Base-by-base conservation (phyloP, 2,113 vertebrate species). In the Sceloporus undulatus region DNA sequence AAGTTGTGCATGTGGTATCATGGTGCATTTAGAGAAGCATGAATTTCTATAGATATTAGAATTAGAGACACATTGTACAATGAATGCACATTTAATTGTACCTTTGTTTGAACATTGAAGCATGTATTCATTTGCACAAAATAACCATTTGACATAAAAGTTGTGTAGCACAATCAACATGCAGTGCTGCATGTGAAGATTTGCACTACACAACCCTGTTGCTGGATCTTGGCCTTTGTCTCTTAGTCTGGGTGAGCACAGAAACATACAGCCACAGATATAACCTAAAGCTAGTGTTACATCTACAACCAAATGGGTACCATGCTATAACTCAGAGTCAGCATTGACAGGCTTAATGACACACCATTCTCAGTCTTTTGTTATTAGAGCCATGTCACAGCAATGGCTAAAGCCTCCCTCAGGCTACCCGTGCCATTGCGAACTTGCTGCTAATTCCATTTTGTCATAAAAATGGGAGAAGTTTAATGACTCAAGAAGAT, bases 401-500 rank as follows among this genome's bases (percentile, higher is more conserved):
- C 79, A 87, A 85, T 78, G 0, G 0, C 70, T 77, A 23, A 95
- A 96, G 91, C 91, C 78, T 90, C 89, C 93, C 85, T 68, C 65
- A 78, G 91, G 93, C 94, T 91, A 88, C 42, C 40, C 62, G 16
- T 88, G 75, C 75, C 73, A 92, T 87, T 82, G 82, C 71, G 84
- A 91, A 90, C 29, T 92, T 94, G 84, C 87, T 93, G 91, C 42
- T 94, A 94, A 96, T 95, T 96, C 89, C 80, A 91, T 93, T 95
- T 93, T 94, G 92, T 93, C 93, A 94, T 94, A 90, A 94, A 92
- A 93, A 79, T 85, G 78, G 88, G 92, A 95, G 82, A 94, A 93
- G 94, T 94, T 91, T 94, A 94, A 93, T 95, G 94, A 91, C 94
- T 94, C 94, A 87, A 91, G 92, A 91, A 86, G 79, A 88, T 78